Evolutionary conservation across 2,113 vertebrate species (phyloP).

Genomic region (Pseudois nayaur): DNA sequence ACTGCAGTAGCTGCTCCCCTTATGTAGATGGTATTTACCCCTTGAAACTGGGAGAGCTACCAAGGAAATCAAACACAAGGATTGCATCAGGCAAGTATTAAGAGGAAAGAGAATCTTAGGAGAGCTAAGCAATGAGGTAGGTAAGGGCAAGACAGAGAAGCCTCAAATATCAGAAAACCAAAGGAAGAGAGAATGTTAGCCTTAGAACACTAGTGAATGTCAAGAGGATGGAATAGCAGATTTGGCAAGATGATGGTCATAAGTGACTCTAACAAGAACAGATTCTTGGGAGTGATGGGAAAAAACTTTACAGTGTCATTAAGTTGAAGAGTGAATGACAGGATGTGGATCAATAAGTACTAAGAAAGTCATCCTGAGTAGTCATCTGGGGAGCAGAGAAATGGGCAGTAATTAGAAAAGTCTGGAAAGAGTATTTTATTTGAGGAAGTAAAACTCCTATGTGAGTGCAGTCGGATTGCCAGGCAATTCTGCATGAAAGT

Average conservation of each 20-base stretch:
- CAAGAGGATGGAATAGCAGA: background rate
- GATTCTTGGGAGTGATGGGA: background rate
- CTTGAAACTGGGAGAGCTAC: background rate
- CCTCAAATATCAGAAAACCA: background rate
- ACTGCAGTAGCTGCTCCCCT: background rate
- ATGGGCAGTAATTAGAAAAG: background rate
- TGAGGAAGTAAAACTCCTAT: background rate
- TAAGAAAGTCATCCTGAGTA: background rate
- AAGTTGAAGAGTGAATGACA: background rate
- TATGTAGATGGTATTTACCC: background rate
- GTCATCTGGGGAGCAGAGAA: background rate
- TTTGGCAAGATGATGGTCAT: background rate
- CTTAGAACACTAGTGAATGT: background rate
- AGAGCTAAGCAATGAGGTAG: background rate
- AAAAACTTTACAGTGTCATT: rapidly evolving
- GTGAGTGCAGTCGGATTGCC: background rate
- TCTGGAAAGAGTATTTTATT: background rate
- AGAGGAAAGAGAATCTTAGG: background rate
- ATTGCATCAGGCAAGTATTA: background rate
- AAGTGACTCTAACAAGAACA: background rate
- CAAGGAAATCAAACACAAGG: background rate
- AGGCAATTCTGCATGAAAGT: background rate
- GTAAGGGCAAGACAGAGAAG: background rate
- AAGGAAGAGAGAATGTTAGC: background rate
- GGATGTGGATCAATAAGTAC: background rate